These are phyloP conservation scores for Furnarius figulus DNA, from an alignment of 2,113 vertebrate species.

Conservation along the genomic window DNA sequence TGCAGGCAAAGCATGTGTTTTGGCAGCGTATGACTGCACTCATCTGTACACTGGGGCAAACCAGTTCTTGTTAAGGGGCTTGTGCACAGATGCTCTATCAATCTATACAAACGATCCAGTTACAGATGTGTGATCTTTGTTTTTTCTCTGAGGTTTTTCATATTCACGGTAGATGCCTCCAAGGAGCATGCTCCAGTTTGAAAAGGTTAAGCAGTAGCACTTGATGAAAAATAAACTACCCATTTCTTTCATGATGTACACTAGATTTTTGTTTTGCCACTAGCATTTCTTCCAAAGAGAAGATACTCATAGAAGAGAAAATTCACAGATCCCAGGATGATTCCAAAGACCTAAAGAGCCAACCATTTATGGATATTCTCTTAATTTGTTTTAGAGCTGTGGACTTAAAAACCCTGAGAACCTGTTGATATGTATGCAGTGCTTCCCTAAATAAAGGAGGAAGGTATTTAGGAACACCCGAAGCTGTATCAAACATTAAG, in stretches of 20 bases:
- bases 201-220: neutral
- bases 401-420: neutral
- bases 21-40: neutral
- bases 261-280: neutral
- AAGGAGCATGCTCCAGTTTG: neutral
- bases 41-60: neutral
- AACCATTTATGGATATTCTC: neutral
- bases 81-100: neutral
- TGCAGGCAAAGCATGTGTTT: neutral
- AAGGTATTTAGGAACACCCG: neutral
- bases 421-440: fast-evolving
- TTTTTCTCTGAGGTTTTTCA: neutral
- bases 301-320: neutral
- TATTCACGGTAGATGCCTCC: neutral
- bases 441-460: neutral
- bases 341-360: neutral
- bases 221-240: neutral
- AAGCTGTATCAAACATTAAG: neutral
- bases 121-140: neutral
- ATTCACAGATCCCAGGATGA: neutral
- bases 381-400: neutral
- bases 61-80: neutral
- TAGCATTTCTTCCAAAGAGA: neutral
- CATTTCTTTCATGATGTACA: neutral
- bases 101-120: neutral